Percentiles rank a stretch among this genome's conserved stretches.
These are phyloP conservation scores for Manduca sexta DNA, from an alignment of 1,140 invertebrate species.

Conservation along the genomic window DNA sequence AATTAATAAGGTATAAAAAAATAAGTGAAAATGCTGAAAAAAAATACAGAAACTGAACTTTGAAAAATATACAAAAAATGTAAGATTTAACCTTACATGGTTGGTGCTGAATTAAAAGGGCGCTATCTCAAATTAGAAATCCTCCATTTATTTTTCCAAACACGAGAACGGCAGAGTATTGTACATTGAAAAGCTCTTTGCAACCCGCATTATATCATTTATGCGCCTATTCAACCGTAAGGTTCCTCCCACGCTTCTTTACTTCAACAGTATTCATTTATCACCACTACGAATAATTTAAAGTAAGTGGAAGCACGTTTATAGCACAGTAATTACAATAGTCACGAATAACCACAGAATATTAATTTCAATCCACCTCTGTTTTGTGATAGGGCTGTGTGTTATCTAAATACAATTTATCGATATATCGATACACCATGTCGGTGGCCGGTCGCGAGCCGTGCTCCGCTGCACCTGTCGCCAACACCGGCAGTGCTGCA, in stretches of 20 bases:
- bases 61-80: no score
- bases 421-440: slow-evolving; percentile 28
- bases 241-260: no score
- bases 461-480: slow-evolving; percentile 36
- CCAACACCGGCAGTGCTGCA: slow-evolving; percentile 25
- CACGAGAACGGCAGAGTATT: no score
- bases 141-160: no score
- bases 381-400: slow-evolving; percentile 17
- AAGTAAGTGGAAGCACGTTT: neutral
- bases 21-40: no score
- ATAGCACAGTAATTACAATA: neutral
- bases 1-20: no score
- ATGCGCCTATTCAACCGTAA: neutral
- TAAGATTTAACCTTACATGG: no score
- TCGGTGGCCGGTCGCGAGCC: slow-evolving; percentile 9
- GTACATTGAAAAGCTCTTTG: neutral
- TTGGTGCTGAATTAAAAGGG: no score
- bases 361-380: slow-evolving; percentile 7
- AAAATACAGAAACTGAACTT: no score
- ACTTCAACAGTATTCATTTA: no score
- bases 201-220: neutral
- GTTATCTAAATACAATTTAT: slow-evolving; percentile 45
- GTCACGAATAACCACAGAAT: slow-evolving; percentile 4
- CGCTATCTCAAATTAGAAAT: no score
- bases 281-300: no score